These are phyloP conservation scores for Dorcus parallelipipedus DNA, from an alignment of 2,888 invertebrate genomes.

Conservation along the genomic window DNA sequence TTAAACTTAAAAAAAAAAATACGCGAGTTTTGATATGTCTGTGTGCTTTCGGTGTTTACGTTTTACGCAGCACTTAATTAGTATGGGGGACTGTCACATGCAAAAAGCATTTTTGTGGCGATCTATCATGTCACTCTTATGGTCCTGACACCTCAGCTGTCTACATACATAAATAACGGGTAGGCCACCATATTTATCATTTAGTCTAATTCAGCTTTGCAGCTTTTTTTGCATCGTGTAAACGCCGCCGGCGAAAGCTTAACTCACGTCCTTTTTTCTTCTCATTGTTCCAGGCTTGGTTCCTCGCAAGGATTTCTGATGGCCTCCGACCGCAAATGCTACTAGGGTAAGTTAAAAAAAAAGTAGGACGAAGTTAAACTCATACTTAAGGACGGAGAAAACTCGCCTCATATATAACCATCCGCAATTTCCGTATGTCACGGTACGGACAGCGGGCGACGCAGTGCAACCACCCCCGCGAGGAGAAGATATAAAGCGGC, in stretches of 20 bases:
- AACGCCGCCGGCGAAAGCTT: no score
- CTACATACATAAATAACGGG: constrained; percentile 6
- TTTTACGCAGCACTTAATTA: background rate
- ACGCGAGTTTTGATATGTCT: background rate
- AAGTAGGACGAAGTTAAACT: background rate
- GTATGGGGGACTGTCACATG: constrained; percentile 12
- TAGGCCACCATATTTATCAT: constrained; percentile 7
- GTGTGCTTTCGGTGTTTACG: background rate
- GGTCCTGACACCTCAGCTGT: constrained; percentile 16
- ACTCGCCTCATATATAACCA: constrained; percentile 16
- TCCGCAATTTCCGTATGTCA: constrained; percentile 26
- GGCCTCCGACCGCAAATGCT: background rate
- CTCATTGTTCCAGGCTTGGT: no score
- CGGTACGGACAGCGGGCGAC: constrained; percentile 1
- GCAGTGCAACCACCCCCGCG: background rate
- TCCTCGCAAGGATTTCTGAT: background rate
- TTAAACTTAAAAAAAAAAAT: background rate
- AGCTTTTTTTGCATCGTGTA: no score
- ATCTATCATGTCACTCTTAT: constrained; percentile 18
- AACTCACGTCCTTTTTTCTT: no score
- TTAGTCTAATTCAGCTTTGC: background rate
- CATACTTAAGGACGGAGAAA: background rate
- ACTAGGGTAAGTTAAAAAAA: constrained; percentile 3
- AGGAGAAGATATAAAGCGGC: constrained; percentile 23
- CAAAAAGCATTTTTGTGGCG: constrained; percentile 13